Conservation (phyloP, 2,113 vertebrate species). For the Pan paniscus region DNA sequence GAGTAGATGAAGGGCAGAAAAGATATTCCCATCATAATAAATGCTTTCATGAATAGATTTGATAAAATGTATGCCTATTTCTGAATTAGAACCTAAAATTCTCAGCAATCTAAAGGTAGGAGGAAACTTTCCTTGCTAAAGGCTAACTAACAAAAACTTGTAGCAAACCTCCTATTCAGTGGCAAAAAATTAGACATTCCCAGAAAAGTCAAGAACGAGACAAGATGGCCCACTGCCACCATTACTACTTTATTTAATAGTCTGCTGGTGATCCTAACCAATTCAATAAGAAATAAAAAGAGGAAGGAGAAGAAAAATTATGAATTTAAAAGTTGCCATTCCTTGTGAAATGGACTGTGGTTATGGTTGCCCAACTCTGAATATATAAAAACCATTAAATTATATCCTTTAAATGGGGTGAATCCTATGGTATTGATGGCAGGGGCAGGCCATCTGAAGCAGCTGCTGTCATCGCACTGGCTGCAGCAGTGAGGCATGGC, state of each 20-base stretch:
- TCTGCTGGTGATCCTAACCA: background rate
- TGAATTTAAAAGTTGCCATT: background rate
- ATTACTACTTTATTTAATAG: background rate
- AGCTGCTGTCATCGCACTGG: no score
- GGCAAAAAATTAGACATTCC: background rate
- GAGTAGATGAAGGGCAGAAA: background rate
- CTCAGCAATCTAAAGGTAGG: background rate
- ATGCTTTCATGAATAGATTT: slow-evolving; percentile 18
- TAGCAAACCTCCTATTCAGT: background rate
- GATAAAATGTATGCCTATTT: slow-evolving; percentile 2
- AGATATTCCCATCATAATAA: background rate
- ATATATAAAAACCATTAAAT: background rate
- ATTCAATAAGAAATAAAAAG: background rate
- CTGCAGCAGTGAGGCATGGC: no score
- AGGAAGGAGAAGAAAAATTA: no score
- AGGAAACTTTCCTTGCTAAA: background rate
- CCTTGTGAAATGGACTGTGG: background rate
- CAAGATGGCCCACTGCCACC: background rate
- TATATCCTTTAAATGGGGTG: background rate
- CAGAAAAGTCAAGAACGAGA: slow-evolving; percentile 12
- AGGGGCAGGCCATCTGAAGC: no score
- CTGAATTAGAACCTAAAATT: background rate
- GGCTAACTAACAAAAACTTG: background rate
- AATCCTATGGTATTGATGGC: background rate
- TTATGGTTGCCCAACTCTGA: background rate